phyloP scores from a whole-genome alignment of 1,140 invertebrate genomes.

The Cepaea nemoralis region DNA sequence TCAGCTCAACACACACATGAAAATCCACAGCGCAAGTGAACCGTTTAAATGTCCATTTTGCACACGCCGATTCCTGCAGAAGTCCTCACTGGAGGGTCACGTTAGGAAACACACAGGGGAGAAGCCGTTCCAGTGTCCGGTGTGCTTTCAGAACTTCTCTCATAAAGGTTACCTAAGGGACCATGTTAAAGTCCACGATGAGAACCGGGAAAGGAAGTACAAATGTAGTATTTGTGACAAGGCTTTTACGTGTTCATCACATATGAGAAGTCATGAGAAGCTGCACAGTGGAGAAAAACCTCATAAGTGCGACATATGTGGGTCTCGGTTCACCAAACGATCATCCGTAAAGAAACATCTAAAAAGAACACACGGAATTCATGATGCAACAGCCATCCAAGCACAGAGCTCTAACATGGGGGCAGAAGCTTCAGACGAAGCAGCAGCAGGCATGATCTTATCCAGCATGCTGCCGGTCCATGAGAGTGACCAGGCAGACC shows the following conservation, averaged over 20 bases:
- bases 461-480: neutral
- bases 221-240: slow-evolving; percentile 44
- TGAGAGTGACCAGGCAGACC: neutral
- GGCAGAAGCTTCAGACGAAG: neutral
- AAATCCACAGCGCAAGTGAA: slow-evolving; percentile 38
- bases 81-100: slow-evolving; percentile 37
- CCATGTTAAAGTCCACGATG: slow-evolving; percentile 42
- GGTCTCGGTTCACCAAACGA: slow-evolving; percentile 25
- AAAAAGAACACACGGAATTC: slow-evolving; percentile 22
- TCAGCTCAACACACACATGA: slow-evolving; percentile 38
- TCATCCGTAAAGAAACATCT: slow-evolving; percentile 22
- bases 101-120: slow-evolving; percentile 43
- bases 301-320: slow-evolving; percentile 88
- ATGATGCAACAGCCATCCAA: neutral
- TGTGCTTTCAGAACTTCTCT: slow-evolving; percentile 42
- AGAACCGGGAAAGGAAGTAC: slow-evolving; percentile 41
- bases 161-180: slow-evolving; percentile 36
- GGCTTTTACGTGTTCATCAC: slow-evolving; percentile 39
- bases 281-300: slow-evolving; percentile 96
- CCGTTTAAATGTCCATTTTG: slow-evolving; percentile 40
- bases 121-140: slow-evolving; percentile 41
- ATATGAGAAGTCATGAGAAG: slow-evolving; percentile 73
- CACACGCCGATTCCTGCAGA: slow-evolving; percentile 28
- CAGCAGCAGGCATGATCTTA: neutral
- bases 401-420: neutral